Percentiles rank a stretch among this genome's conserved stretches.
phyloP scores from a whole-genome alignment of 2,113 vertebrate species.

The Cyrtonyx montezumae region DNA sequence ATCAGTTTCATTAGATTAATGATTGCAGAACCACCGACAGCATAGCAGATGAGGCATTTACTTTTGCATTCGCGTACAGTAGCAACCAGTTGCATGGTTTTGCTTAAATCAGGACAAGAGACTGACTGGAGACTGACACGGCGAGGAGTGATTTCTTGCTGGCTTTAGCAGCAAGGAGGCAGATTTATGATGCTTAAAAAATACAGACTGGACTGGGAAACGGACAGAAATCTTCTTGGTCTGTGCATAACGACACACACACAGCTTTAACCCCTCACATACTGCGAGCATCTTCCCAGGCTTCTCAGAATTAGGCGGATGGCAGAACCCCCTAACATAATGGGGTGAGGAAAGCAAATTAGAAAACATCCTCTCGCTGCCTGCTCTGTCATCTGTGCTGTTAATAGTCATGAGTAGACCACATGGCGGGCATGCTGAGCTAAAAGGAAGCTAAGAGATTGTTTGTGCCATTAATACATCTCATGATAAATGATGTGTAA shows the following conservation, averaged over 20 bases:
- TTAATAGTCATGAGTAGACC: slow-evolving; percentile 46
- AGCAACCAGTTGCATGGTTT: slow-evolving; percentile 50
- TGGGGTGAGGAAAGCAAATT: neutral
- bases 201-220: slow-evolving; percentile 30
- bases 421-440: slow-evolving; percentile 64
- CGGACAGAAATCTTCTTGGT: slow-evolving; percentile 40
- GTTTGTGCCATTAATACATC: slow-evolving; percentile 62
- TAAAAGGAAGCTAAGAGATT: slow-evolving; percentile 62
- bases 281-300: neutral
- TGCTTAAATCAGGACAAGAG: slow-evolving; percentile 54
- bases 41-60: slow-evolving; percentile 38
- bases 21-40: slow-evolving; percentile 37
- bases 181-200: slow-evolving; percentile 35
- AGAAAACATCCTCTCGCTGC: slow-evolving; percentile 36
- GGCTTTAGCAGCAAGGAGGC: neutral
- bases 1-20: slow-evolving; percentile 63
- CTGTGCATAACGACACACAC: neutral
- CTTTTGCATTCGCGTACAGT: slow-evolving; percentile 43
- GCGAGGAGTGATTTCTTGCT: slow-evolving; percentile 21
- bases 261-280: slow-evolving; percentile 10
- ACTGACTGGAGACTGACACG: slow-evolving; percentile 24
- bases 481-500: slow-evolving; percentile 60
- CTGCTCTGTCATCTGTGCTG: slow-evolving; percentile 56
- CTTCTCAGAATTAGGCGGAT: neutral
- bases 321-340: neutral